Evolutionary conservation across 92 coral and sea anemone genomes (phyloP), one percentile per base, ranked within the genome.

Genomic region (Chrysogorgia sp.): DNA sequence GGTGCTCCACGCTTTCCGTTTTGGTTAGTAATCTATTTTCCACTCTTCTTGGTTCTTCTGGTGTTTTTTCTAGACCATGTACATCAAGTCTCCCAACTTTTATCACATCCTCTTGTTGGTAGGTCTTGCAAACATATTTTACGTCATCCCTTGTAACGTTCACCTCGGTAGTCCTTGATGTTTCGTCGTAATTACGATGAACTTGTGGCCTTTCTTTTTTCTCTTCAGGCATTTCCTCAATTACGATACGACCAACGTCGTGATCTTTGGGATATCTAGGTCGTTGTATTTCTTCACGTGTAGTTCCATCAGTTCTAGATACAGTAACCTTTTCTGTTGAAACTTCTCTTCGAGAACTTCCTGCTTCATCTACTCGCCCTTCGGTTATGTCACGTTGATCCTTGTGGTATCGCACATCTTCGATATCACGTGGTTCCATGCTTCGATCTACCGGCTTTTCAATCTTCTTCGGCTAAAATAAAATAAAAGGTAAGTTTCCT

Each of bases 61-160:
- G 72, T 20, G 41, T 65, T 65, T 65, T 65, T 15, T 65, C 72
- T 45, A 37, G 29, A 7, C n/a, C 57, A 21, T 22, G 47, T 7
- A 67, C 25, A 14, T 45, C 76, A 26, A 69, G 61, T 29, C 34
- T 49, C 20, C 61, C 61, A 45, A 49, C 71, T 64, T 64, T 64
- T 10, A 64, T 20, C 40, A 34, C 71, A 47, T 47, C 53, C n/a
- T 47, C 53, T 47, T 15, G 7, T 47, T 47, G 14, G n/a, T 47
- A 47, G 2, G 53, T 12, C 15, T 15, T 47, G 2, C 14, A 15
- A 47, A 15, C n/a, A 47, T 47, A 12, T 2, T 2, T 47, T 15
- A 47, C 53, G 53, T 47, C 53, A 7, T 47, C 53, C 15, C 53
- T 7, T 15, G 10, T 47, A 47, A 47, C 53, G n/a, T 12, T 47